Evolutionary conservation across 2,888 invertebrate species (phyloP).

Genomic region (Drosophila flavopinicola): DNA sequence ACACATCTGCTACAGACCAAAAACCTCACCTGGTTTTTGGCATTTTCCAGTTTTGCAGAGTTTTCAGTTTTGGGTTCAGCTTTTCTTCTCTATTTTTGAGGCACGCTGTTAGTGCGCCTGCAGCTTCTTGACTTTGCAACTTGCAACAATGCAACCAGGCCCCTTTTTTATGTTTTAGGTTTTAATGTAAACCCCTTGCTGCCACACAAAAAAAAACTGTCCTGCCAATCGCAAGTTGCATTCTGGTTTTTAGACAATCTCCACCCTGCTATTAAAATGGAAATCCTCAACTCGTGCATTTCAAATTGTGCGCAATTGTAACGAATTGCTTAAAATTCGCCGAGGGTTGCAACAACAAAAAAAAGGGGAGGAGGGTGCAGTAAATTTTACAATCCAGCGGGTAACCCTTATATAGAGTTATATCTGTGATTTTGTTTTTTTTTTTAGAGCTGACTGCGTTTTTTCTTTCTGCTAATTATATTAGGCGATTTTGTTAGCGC

Average conservation of each 20-base stretch:
- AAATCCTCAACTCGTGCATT: slow-evolving; percentile 67
- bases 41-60: slow-evolving; percentile 18
- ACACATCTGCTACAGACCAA: slow-evolving; percentile 63
- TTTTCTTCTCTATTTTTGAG: slow-evolving; percentile 53
- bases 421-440: slow-evolving; percentile 46
- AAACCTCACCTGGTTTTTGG: slow-evolving; percentile 58
- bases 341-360: slow-evolving; percentile 26
- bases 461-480: slow-evolving; percentile 67
- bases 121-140: slow-evolving; percentile 72
- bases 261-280: slow-evolving; percentile 21
- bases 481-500: slow-evolving; percentile 49
- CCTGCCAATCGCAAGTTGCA: slow-evolving; percentile 64
- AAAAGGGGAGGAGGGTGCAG: slow-evolving; percentile 1
- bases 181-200: slow-evolving; percentile 19
- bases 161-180: slow-evolving; percentile 12
- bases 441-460: slow-evolving; percentile 32
- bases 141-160: slow-evolving; percentile 52
- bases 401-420: slow-evolving; percentile 52
- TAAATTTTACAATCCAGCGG: slow-evolving; percentile 35
- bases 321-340: slow-evolving; percentile 66
- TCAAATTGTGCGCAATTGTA: slow-evolving; percentile 65
- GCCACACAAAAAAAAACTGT: not conserved
- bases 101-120: slow-evolving; percentile 48
- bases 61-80: not conserved
- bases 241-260: not conserved